Base-by-base conservation (phyloP, 2,888 invertebrate species). In the Caenorhabditis macrosperma region DNA sequence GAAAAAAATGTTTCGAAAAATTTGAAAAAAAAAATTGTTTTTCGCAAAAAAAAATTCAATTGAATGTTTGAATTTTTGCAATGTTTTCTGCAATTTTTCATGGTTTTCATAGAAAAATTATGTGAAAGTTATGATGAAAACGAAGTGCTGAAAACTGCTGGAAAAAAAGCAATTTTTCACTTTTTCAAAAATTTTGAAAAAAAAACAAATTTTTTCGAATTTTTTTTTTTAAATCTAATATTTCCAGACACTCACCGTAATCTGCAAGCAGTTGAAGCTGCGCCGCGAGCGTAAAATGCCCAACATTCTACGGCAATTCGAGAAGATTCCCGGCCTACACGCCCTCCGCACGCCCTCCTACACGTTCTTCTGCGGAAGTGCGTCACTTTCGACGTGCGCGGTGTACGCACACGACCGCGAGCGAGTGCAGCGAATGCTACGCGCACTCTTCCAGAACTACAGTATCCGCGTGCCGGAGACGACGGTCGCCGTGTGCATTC, bases 401-500 rank as follows among this genome's bases (percentile, higher is more conserved):
- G 12, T 64, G n/a, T 72, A 72, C 26, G 26, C 46, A 7, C 55
- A 55, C 10, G 72, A 72, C 24, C 46, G 72, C 10, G 63, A 24
- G 7, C 24, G 24, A 38, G 57, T 72, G 9, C 63, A 72, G 46
- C 46, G 72, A 24, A 38, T 72, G 6, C 35, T 72, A 2, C 55
- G 63, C 15, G 57, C 33, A 2, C 48, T 72, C 9, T 48, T 72
- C 0, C 57, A 64, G 15, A 64, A 57, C 22, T 30, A 41, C 20
- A 24, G 15, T 9, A 64, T 72, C 38, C 72, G 35, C 15, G 63
- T 72, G 20, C 72, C 72, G 10, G 72, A 72, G 24, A 63, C 9
- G 5, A 38, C 63, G 6, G 72, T 64, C 15, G 72, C 72, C 15
- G 72, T 72, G 20, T 64, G 61, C 17, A 72, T 72, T 57, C 72